Conservation (phyloP, 1,140 invertebrate species). For the Vanessa atalanta region DNA sequence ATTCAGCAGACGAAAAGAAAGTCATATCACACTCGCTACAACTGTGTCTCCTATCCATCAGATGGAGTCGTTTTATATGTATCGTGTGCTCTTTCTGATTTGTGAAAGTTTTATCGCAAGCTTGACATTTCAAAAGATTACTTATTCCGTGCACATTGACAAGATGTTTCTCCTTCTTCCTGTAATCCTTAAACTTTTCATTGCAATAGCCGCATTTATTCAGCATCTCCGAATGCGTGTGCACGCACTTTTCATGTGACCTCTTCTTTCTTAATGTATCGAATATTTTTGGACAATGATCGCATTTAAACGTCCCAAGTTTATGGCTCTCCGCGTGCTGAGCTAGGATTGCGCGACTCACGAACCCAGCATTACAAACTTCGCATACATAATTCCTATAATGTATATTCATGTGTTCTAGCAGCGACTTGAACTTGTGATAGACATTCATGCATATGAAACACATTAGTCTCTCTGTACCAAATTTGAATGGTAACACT, state of each 20-base stretch:
- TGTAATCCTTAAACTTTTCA: conserved; percentile 35
- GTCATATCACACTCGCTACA: conserved; percentile 58
- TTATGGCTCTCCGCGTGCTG: conserved; percentile 54
- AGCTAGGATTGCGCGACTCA: conserved; percentile 46
- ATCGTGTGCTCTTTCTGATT: conserved; percentile 22
- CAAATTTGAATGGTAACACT: conserved; percentile 53
- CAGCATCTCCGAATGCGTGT: conserved; percentile 37
- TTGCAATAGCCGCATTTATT: conserved; percentile 40
- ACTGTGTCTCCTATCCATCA: conserved; percentile 39
- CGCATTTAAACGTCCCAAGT: conserved; percentile 49
- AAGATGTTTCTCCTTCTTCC: conserved; percentile 36
- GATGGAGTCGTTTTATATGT: conserved; percentile 39
- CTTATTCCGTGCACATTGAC: conserved; percentile 28
- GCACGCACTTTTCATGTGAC: conserved; percentile 34
- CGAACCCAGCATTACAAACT: conserved; percentile 55
- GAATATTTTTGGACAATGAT: conserved; percentile 42
- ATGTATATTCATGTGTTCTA: conserved; percentile 65
- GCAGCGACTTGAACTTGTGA: conserved; percentile 57
- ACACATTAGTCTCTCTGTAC: conserved; percentile 48
- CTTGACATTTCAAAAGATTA: conserved; percentile 31
- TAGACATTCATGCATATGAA: conserved; percentile 48
- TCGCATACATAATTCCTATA: conserved; percentile 61
- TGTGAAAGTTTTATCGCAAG: conserved; percentile 37
- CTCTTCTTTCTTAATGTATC: conserved; percentile 32
- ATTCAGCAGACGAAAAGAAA: conserved; percentile 46